phyloP scores from a whole-genome alignment of 2,113 vertebrate genomes.

The Naja naja region DNA sequence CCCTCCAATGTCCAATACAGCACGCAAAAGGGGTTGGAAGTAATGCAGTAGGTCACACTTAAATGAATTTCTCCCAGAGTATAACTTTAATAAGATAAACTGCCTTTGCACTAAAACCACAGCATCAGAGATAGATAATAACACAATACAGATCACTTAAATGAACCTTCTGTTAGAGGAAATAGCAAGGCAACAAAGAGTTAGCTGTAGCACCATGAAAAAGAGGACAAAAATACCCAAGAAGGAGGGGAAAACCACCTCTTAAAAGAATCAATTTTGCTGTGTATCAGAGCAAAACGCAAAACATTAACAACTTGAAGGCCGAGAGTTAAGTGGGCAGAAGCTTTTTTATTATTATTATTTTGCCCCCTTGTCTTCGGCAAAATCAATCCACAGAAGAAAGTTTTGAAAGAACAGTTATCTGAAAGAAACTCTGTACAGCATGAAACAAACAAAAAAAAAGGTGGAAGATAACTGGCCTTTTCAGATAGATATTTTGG shows the following conservation, averaged over 20 bases:
- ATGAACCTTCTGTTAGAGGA: constrained; percentile 56
- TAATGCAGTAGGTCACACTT: constrained; percentile 72
- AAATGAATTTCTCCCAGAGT: constrained; percentile 68
- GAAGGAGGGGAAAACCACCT: constrained; percentile 52
- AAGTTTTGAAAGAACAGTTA: constrained; percentile 17
- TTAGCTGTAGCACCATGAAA: constrained; percentile 50
- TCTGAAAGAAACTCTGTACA: constrained; percentile 1
- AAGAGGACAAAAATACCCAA: constrained; percentile 46
- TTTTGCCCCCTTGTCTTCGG: constrained; percentile 19
- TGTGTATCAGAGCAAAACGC: constrained; percentile 62
- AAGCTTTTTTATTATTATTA: constrained; percentile 40
- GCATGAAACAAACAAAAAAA: not conserved
- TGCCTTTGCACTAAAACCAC: constrained; percentile 54
- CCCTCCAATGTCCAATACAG: constrained; percentile 64
- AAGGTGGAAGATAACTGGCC: not conserved
- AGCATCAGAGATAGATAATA: constrained; percentile 54
- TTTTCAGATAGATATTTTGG: constrained; percentile 13
- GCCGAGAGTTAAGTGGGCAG: constrained; percentile 28
- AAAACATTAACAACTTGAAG: constrained; percentile 55
- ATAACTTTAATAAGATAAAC: constrained; percentile 63
- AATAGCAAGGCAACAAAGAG: constrained; percentile 62
- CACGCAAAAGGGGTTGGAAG: constrained; percentile 60
- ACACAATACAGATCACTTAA: constrained; percentile 43
- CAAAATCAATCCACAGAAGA: constrained; percentile 17
- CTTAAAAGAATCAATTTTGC: constrained; percentile 70